Conservation (phyloP, 1,140 invertebrate species). For the Hermetia illucens region DNA sequence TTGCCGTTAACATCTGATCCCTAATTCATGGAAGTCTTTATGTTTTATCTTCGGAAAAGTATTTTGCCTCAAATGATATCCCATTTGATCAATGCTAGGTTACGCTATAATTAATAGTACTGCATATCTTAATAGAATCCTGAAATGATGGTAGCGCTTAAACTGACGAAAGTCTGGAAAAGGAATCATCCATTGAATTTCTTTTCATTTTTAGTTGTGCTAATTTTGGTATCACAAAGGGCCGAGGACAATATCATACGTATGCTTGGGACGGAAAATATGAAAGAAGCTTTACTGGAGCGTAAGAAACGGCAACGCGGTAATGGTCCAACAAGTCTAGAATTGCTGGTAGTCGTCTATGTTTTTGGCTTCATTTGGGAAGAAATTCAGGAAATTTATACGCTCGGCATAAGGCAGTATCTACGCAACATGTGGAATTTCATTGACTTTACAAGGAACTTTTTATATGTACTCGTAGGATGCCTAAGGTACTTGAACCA, state of each 20-base stretch:
- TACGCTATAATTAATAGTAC: too few relatives aligned
- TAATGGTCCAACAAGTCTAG: slow-evolving; percentile 59
- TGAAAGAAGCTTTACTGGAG: slow-evolving; percentile 42
- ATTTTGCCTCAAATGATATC: too few relatives aligned
- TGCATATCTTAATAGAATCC: too few relatives aligned
- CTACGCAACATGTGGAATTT: slow-evolving; percentile 91
- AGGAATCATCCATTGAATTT: too few relatives aligned
- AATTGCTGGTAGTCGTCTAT: slow-evolving; percentile 62
- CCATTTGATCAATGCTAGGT: too few relatives aligned
- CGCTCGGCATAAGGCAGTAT: slow-evolving; percentile 69
- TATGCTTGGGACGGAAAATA: slow-evolving; percentile 50
- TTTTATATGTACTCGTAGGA: slow-evolving; percentile 65
- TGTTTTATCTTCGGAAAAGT: too few relatives aligned
- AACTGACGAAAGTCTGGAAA: too few relatives aligned
- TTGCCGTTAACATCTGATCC: too few relatives aligned
- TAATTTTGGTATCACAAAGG: slow-evolving; percentile 76
- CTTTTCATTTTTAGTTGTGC: slow-evolving; percentile 44
- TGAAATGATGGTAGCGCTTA: too few relatives aligned
- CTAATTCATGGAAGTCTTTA: too few relatives aligned
- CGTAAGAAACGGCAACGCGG: slow-evolving; percentile 55
- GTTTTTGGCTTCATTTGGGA: slow-evolving; percentile 81
- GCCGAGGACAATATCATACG: slow-evolving; percentile 61
- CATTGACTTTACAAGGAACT: slow-evolving; percentile 84
- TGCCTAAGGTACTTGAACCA: slow-evolving; percentile 54
- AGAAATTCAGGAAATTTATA: slow-evolving; percentile 78